Evolutionary conservation across 2,888 invertebrate species (phyloP), one percentile per base, ranked within the genome.

Genomic region (Laspeyria flexula): DNA sequence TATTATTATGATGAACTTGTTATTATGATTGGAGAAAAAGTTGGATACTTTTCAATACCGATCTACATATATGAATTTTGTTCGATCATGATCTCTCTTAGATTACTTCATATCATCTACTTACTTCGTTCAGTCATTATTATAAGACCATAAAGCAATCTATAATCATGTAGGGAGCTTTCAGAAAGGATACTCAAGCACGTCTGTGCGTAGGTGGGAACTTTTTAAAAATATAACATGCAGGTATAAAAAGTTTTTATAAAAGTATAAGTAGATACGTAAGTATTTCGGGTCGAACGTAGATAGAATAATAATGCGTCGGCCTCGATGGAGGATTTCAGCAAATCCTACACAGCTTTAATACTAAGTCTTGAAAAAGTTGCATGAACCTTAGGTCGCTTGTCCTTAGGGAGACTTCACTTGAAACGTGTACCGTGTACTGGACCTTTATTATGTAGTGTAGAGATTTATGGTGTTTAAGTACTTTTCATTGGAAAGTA

Each of bases 301-400:
- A 23, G 18, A 18, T 21, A 15, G 55, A 55, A 60, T 60, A 60
- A 25, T 48, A 51, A 65, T 65, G 23, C 10, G 9, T 1, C n/a
- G 13, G 15, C 33, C 29, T 43, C 21, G 42, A 48, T 37, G 37
- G 25, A 43, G 34, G 16, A 51, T 58, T 47, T 15, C 23, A 39
- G 29, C 27, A 40, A 62, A 37, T 33, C 40, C 34, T 38, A 30
- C 30, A 44, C 9, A 52, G 49, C 29, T 51, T 43, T 38, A 41
- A 23, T 12, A 13, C 34, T 37, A 47, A 45, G 51, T 48, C 50
- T 50, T 27, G 18, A 30, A 35, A 55, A 41, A 33, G 12, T 43
- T 6, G 1, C 13, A 45, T 46, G 9, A 42, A 55, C 16, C 31
- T 58, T 33, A 12, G 27, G 23, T 38, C 30, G 1, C 18, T 23